Conservation (phyloP, 64 coral and sea anemone species). For the Platygyra sinensis region DNA sequence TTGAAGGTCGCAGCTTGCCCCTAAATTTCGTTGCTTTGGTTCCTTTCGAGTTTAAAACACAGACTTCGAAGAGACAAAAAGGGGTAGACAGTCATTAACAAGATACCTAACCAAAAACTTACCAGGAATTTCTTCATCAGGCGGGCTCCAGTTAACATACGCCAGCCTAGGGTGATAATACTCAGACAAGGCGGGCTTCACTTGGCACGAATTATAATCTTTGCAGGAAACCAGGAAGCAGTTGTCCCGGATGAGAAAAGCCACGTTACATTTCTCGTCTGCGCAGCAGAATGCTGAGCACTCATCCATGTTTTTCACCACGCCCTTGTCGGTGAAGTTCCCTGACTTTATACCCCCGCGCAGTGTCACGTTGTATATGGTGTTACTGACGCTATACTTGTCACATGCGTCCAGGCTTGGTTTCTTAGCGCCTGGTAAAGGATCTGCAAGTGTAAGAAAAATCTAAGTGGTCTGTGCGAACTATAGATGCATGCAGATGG, state of each 20-base stretch:
- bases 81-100: no score
- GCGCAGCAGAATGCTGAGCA: slow-evolving; percentile 80
- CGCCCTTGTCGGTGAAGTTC: slow-evolving; percentile 81
- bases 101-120: neutral
- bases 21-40: no score
- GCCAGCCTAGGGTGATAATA: slow-evolving; percentile 86
- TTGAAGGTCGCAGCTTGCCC: no score
- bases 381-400: slow-evolving; percentile 53
- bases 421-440: slow-evolving; percentile 43
- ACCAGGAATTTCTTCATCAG: slow-evolving; percentile 69
- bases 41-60: no score
- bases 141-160: slow-evolving; percentile 85
- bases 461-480: neutral
- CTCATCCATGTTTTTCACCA: slow-evolving; percentile 78
- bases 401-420: slow-evolving; percentile 55
- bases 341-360: slow-evolving; percentile 79
- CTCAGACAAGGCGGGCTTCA: slow-evolving; percentile 82
- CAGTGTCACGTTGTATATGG: slow-evolving; percentile 81
- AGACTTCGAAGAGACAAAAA: no score
- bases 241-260: slow-evolving; percentile 82
- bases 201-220: slow-evolving; percentile 74
- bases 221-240: slow-evolving; percentile 90
- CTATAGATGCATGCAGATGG: no score
- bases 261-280: slow-evolving; percentile 80
- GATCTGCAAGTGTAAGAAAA: slow-evolving; percentile 23